A percentile compares a stretch with the other conserved stretches of the same genome.
Conservation (phyloP, 2,888 invertebrate species). For the Conistra vaccinii region DNA sequence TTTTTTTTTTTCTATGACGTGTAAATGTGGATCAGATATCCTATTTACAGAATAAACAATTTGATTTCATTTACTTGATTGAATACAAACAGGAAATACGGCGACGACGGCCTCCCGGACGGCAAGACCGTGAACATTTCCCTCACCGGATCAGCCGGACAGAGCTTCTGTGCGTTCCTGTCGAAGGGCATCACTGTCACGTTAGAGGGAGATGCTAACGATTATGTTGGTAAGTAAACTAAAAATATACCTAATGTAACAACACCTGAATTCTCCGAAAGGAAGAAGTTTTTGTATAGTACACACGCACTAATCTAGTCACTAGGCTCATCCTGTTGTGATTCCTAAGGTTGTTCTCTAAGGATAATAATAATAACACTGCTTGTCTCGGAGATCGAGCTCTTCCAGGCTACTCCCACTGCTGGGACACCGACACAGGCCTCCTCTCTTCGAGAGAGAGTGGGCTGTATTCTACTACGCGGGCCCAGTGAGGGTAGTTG, state of each 20-base stretch:
- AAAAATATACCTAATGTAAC: neutral
- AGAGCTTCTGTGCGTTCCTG: constrained; percentile 99
- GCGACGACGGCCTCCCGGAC: constrained; percentile 96
- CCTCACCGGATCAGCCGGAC: constrained; percentile 98
- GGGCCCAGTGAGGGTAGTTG: no score
- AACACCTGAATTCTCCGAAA: neutral
- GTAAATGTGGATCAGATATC: no score
- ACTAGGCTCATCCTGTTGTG: neutral
- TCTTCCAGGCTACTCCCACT: neutral
- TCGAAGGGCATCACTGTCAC: constrained; percentile 97
- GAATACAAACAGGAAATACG: constrained; percentile 93
- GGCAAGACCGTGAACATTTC: constrained; percentile 94
- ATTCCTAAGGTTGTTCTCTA: neutral
- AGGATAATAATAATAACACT: neutral
- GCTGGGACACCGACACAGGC: no score
- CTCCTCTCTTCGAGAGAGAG: no score
- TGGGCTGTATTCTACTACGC: no score
- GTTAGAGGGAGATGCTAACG: constrained; percentile 99
- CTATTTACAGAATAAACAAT: no score
- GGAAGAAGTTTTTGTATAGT: neutral
- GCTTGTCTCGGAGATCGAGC: neutral
- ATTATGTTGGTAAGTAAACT: constrained; percentile 95
- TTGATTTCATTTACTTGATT: neutral
- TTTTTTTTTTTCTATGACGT: no score
- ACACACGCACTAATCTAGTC: neutral